Evolutionary conservation across 2,888 invertebrate species (phyloP).

Genomic region (Dascillus cervinus): DNA sequence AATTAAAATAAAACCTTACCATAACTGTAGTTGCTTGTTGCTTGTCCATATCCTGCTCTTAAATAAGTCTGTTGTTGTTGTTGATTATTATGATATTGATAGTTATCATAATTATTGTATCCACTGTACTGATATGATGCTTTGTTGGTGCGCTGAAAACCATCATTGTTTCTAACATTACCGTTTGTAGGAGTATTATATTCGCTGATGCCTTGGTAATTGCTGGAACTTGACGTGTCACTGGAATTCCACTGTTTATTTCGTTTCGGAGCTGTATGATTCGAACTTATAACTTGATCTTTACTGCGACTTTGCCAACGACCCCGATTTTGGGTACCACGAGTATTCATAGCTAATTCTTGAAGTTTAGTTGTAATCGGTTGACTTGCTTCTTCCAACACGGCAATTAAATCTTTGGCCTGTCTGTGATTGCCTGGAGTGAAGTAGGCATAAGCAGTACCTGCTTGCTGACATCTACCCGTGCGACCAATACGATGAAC

Average conservation of each 20-base stretch:
- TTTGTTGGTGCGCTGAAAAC: conserved; percentile 45
- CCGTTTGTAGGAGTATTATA: conserved; percentile 34
- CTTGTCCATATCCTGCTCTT: conserved; percentile 15
- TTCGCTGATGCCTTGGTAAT: conserved; percentile 21
- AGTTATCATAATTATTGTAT: conserved; percentile 10
- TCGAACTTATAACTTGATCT: conserved; percentile 47
- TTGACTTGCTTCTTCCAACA: conserved; percentile 90
- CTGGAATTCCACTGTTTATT: conserved; percentile 36
- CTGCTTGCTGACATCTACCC: conserved; percentile 81
- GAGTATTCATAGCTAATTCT: conserved; percentile 60
- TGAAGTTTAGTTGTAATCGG: conserved; percentile 70
- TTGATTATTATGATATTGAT: conserved; percentile 8
- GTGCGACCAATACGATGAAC: conserved; percentile 95
- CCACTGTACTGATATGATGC: background rate
- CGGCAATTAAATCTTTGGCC: conserved; percentile 84
- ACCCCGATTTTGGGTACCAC: conserved; percentile 41
- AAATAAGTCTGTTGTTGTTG: conserved; percentile 6
- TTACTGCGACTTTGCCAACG: conserved; percentile 57
- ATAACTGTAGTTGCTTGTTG: conserved; percentile 22
- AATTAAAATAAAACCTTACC: conserved; percentile 21
- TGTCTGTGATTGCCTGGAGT: conserved; percentile 86
- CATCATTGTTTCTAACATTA: conserved; percentile 45
- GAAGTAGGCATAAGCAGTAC: conserved; percentile 96
- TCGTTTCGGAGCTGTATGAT: conserved; percentile 22
- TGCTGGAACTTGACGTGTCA: conserved; percentile 19